Evolutionary conservation across 2,113 vertebrate genomes (phyloP).

Genomic region (Otocyon megalotis): DNA sequence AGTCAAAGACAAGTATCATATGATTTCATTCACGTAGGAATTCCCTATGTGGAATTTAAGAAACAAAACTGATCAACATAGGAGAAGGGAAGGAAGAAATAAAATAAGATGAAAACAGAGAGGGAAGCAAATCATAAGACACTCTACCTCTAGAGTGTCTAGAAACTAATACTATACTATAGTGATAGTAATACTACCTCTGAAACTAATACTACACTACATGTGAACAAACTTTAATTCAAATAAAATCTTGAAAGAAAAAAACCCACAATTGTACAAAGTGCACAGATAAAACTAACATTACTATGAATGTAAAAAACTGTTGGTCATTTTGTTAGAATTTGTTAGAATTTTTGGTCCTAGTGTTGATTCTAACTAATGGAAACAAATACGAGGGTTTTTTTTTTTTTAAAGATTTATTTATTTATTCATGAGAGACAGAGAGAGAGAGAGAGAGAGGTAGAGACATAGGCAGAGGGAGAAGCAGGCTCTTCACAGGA

Average conservation of each 20-base stretch:
- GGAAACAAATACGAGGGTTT: not conserved
- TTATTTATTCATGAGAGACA: no score
- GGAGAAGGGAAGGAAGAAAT: not conserved
- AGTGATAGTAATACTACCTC: not conserved
- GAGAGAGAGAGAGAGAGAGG: no score
- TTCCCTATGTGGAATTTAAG: not conserved
- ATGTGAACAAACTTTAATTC: not conserved
- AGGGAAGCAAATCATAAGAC: not conserved
- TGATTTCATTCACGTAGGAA: not conserved
- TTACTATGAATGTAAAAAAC: not conserved
- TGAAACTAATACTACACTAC: not conserved
- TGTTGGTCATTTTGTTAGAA: not conserved
- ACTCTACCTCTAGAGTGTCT: no score
- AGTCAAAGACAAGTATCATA: not conserved
- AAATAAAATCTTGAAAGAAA: not conserved
- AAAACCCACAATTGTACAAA: not conserved
- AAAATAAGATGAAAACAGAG: not conserved
- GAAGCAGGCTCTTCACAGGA: no score
- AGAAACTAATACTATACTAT: no score
- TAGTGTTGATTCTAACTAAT: not conserved
- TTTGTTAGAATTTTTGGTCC: not conserved
- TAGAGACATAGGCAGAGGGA: no score
- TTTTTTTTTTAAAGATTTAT: no score
- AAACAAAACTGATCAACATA: not conserved
- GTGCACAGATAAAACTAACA: not conserved